These are phyloP conservation scores for Cynocephalus volans DNA, from an alignment of 2,113 vertebrate species.

Conservation along the genomic window DNA sequence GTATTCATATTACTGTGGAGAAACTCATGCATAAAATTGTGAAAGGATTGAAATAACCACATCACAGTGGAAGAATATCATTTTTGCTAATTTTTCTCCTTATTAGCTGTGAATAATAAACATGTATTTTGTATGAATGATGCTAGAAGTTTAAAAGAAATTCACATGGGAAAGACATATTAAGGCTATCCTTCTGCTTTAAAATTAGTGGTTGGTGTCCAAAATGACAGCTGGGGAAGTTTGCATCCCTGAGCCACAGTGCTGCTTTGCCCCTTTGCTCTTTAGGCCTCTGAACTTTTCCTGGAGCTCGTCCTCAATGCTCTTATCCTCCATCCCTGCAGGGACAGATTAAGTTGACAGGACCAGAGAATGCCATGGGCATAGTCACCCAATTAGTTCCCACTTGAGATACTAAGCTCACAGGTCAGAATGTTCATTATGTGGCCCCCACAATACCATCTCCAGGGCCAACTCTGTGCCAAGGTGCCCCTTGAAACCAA, in stretches of 20 bases:
- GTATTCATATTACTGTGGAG: background rate
- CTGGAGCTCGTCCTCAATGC: background rate
- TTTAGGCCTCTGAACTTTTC: background rate
- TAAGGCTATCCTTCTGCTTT: slow-evolving; percentile 41
- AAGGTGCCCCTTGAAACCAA: slow-evolving; percentile 8
- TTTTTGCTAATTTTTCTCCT: background rate
- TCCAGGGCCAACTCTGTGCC: background rate
- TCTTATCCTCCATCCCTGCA: background rate
- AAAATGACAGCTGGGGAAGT: background rate
- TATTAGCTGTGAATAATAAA: slow-evolving; percentile 18
- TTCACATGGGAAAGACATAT: background rate
- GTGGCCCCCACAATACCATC: background rate
- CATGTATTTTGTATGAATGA: background rate
- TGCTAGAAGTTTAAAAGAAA: background rate
- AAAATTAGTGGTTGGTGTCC: slow-evolving; percentile 26
- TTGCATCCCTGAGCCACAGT: background rate
- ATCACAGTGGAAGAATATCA: background rate
- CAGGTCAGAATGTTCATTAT: background rate
- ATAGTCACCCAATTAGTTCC: background rate
- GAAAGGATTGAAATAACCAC: background rate
- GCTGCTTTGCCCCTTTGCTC: background rate
- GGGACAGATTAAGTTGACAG: background rate
- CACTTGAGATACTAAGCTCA: background rate
- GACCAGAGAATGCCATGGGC: background rate
- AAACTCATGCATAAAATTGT: background rate